Evolutionary conservation across 2,797 vertebrate species (phyloP), one percentile per base, ranked within the genome.

Genomic region (Sorex maritimensis): DNA sequence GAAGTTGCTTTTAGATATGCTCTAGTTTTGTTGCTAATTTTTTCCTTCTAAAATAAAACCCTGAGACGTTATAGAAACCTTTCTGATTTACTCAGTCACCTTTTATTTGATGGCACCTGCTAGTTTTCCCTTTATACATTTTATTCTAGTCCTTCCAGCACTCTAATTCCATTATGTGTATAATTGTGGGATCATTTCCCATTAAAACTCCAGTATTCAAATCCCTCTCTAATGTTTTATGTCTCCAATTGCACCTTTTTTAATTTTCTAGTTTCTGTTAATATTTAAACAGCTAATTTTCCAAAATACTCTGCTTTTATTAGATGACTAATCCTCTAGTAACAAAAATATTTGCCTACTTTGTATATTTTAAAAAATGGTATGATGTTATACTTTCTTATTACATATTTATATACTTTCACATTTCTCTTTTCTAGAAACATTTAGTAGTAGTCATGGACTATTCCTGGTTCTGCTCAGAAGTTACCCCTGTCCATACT

Each of bases 201-300:
- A 14, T 30, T 5, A 0, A 88, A 92, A 55, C 21, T 77, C 65
- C 4, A 34, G 17, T 12, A 24, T 73, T n/a, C 12, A 41, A 49
- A 49, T 72, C 87, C 49, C 67, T 9, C 24, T 80, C 24, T 81
- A 55, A 19, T 52, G 23, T 28, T 95, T 86, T 74, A 10, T 74
- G 19, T 10, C 12, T 14, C 30, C 69, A 19, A 58, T 8, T 41
- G 4, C 5, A 34, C 61, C 7, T 88, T 65, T 46, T 44, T 77
- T 15, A 61, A 34, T 49, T 41, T 61, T 52, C 9, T 7, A 44
- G 2, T 49, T 91, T 6, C 6, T 9, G 17, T 63, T 8, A 6
- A 44, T 68, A 5, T 44, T 61, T 10, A 67, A 34, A 88, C 5
- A 61, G 88, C 58, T 13, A 65, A 26, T 73, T 77, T 58, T 10